Percentiles rank a stretch among this genome's conserved stretches.
Conservation (phyloP, 1,140 invertebrate species). For the Achatina immaculata region DNA sequence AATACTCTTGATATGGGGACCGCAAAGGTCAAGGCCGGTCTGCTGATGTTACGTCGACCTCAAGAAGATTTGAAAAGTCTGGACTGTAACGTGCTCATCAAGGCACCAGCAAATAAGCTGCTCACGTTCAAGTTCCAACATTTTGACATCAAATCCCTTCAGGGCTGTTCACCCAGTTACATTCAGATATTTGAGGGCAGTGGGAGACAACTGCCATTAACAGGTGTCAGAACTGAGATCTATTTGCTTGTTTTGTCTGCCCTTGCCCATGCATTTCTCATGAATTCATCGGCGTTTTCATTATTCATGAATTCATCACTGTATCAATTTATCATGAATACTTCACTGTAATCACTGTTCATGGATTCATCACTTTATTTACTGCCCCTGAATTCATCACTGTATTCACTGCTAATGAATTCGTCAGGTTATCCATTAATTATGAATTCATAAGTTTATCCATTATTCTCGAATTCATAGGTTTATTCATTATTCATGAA, state of each 20-base stretch:
- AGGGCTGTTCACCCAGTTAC: slow-evolving; percentile 41
- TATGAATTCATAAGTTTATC: too few relatives aligned
- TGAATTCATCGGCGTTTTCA: not conserved
- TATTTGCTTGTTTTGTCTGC: not conserved
- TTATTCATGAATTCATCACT: not conserved
- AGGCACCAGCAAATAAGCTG: slow-evolving; percentile 30
- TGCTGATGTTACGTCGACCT: slow-evolving; percentile 38
- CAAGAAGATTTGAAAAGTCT: slow-evolving; percentile 12
- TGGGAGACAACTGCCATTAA: not conserved
- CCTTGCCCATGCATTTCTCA: not conserved
- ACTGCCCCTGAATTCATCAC: not conserved
- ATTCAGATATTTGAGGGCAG: slow-evolving; percentile 42
- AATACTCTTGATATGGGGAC: slow-evolving; percentile 40
- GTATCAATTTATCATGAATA: not conserved
- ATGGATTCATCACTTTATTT: not conserved
- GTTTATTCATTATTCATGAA: too few relatives aligned
- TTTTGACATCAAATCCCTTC: slow-evolving; percentile 41
- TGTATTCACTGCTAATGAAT: not conserved
- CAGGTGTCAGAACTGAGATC: slow-evolving; percentile 28
- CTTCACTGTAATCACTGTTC: not conserved
- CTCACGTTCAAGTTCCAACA: slow-evolving; percentile 39
- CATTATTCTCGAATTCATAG: too few relatives aligned
- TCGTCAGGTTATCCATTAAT: too few relatives aligned
- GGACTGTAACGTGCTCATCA: slow-evolving; percentile 41
- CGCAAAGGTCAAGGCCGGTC: slow-evolving; percentile 23